A percentile compares a stretch with the other conserved stretches of the same genome.
Evolutionary conservation across 2,113 vertebrate genomes (phyloP).

Genomic region (Nycticebus coucang): DNA sequence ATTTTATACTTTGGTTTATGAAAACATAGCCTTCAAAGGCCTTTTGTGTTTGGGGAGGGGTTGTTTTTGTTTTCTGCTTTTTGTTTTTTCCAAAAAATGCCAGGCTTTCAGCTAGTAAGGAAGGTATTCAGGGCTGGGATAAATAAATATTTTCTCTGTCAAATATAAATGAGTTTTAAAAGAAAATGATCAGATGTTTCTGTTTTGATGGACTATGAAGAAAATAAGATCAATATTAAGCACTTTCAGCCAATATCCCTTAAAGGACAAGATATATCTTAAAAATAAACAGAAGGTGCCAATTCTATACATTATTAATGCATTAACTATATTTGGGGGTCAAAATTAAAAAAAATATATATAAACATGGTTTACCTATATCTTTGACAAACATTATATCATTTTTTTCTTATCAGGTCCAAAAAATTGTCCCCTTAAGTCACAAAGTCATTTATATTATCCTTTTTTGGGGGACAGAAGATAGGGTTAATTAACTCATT

Average conservation of each 20-base stretch:
- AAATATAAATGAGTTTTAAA: constrained; percentile 27
- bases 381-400: not conserved
- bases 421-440: not conserved
- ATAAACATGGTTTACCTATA: not conserved
- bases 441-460: not conserved
- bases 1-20: not conserved
- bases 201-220: not conserved
- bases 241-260: not conserved
- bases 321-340: not conserved
- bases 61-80: too few relatives aligned
- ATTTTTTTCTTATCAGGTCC: not conserved
- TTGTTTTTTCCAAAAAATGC: not conserved
- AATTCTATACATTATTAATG: not conserved
- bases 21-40: not conserved
- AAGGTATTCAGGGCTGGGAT: not conserved
- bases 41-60: not conserved
- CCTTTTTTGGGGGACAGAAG: not conserved
- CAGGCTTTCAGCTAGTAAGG: constrained; percentile 2
- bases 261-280: not conserved
- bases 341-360: not conserved
- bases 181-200: not conserved
- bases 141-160: constrained; percentile 15
- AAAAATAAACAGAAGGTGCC: not conserved
- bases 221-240: not conserved
- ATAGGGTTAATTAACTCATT: not conserved